These are phyloP conservation scores for Dipodomys stephensi DNA, from an alignment of 2,113 vertebrate species.

Conservation along the genomic window DNA sequence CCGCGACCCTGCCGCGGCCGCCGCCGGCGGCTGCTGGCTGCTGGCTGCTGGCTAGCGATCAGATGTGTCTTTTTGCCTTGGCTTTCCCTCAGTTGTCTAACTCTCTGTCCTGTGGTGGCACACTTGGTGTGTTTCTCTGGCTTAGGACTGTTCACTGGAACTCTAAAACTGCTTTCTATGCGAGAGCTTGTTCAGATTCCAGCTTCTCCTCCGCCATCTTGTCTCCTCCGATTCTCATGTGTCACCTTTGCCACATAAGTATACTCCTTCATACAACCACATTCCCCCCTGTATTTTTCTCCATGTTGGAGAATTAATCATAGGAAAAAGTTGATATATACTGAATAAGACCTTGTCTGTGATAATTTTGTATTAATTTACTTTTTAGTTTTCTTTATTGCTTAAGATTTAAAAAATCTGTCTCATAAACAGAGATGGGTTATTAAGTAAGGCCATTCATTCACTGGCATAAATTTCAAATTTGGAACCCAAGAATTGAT, in stretches of 20 bases:
- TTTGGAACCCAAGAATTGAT: not conserved
- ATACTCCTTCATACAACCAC: not conserved
- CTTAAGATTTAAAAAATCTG: not conserved
- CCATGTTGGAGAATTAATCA: not conserved
- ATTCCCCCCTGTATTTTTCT: not conserved
- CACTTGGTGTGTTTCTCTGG: too few species aligned
- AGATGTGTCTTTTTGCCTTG: too few species aligned
- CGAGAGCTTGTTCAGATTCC: too few species aligned
- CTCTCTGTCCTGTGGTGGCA: too few species aligned
- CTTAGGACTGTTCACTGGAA: too few species aligned
- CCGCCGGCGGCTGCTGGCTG: too few species aligned
- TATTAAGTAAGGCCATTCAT: not conserved
- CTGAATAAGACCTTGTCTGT: constrained; percentile 4
- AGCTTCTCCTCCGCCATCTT: too few species aligned
- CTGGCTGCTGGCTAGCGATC: too few species aligned
- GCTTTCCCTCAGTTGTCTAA: too few species aligned
- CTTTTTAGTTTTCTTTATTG: not conserved
- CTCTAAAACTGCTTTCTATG: too few species aligned
- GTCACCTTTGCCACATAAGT: not conserved
- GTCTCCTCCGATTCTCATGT: too few species aligned
- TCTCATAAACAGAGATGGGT: constrained; percentile 21
- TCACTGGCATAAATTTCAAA: constrained; percentile 2
- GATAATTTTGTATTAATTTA: constrained; percentile 2
- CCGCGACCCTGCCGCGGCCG: too few species aligned
- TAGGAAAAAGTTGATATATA: constrained; percentile 19